A percentile compares a stretch with the other conserved stretches of the same genome.
phyloP scores from a whole-genome alignment of 2,888 invertebrate genomes.

The Drosophila trichaetosa region DNA sequence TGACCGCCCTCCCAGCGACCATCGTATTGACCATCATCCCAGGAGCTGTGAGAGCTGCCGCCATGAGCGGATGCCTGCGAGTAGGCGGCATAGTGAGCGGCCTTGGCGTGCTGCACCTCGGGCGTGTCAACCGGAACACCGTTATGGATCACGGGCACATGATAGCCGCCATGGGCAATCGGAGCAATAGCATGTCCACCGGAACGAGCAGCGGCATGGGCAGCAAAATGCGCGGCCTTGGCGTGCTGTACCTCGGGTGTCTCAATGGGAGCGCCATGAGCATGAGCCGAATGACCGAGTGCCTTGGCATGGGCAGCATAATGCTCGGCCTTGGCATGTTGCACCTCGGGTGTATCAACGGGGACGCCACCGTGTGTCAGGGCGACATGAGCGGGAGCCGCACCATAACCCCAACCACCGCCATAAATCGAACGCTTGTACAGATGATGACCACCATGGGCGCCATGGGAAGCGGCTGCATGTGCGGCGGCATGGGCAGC shows the following conservation, averaged over 20 bases:
- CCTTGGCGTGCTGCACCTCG: constrained; percentile 85
- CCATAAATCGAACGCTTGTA: constrained; percentile 85
- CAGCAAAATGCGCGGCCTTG: constrained; percentile 84
- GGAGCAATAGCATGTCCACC: constrained; percentile 77
- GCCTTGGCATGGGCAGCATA: constrained; percentile 85
- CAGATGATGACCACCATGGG: constrained; percentile 83
- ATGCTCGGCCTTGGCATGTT: constrained; percentile 85
- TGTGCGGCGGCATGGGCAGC: constrained; percentile 86
- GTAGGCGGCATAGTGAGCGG: constrained; percentile 84
- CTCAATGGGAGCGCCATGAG: constrained; percentile 83
- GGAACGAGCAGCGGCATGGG: constrained; percentile 83
- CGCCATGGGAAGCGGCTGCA: constrained; percentile 84
- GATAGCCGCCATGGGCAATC: constrained; percentile 78
- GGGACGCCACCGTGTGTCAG: constrained; percentile 85
- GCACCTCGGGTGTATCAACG: constrained; percentile 86
- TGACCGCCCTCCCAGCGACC: constrained; percentile 75
- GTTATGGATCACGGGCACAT: constrained; percentile 85
- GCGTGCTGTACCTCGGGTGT: constrained; percentile 86
- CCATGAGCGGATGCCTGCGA: constrained; percentile 79
- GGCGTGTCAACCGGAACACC: constrained; percentile 86
- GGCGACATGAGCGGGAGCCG: constrained; percentile 79
- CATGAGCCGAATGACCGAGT: constrained; percentile 77
- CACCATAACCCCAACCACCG: constrained; percentile 80
- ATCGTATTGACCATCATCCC: constrained; percentile 76
- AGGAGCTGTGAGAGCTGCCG: constrained; percentile 66